These are phyloP conservation scores for Periophthalmodon schlosseri DNA, from an alignment of 2,113 vertebrate species.

Conservation along the genomic window DNA sequence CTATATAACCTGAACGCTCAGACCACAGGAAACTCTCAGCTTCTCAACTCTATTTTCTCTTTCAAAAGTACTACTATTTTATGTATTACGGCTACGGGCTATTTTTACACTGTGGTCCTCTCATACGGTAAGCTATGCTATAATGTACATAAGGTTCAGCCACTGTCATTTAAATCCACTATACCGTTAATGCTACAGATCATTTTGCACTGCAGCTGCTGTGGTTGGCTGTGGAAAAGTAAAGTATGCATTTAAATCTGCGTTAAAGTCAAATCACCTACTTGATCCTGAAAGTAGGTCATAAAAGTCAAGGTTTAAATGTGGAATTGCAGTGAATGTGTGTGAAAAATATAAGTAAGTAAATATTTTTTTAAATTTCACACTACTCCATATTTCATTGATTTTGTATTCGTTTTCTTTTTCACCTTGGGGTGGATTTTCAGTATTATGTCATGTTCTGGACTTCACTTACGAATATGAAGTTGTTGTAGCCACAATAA, in stretches of 20 bases:
- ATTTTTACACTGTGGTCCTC: not conserved
- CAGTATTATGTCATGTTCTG: not conserved
- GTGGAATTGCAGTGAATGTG: not conserved
- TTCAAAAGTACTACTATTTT: not conserved
- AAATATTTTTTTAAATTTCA: not conserved
- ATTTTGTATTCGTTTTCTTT: not conserved
- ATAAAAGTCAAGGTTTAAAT: not conserved
- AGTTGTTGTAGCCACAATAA: not conserved
- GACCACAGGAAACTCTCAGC: constrained; percentile 16
- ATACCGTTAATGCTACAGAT: not conserved
- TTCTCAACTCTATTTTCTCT: not conserved
- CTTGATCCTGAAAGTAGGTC: not conserved
- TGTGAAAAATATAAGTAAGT: not conserved
- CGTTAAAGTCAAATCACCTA: not conserved
- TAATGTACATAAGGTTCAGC: not conserved
- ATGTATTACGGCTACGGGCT: not conserved
- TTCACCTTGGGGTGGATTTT: not conserved
- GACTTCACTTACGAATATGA: not conserved
- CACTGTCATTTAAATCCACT: not conserved
- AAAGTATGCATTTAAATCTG: not conserved
- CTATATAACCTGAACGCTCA: constrained; percentile 15
- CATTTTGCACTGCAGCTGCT: not conserved
- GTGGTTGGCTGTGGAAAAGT: not conserved
- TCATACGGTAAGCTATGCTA: not conserved
- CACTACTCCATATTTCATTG: not conserved